Evolutionary conservation across 2,888 invertebrate species (phyloP).

Genomic region (Octodonta nipae): DNA sequence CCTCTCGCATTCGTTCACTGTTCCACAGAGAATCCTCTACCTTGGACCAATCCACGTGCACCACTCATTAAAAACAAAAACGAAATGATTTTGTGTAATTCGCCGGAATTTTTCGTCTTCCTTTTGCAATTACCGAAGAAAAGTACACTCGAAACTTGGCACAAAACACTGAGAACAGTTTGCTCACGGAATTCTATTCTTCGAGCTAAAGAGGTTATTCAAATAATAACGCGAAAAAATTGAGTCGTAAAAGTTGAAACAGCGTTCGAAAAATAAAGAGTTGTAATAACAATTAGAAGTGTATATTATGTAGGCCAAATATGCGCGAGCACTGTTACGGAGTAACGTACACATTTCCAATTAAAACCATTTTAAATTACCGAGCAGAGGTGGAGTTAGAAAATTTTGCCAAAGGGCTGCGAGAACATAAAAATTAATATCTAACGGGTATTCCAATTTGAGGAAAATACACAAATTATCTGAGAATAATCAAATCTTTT

Average conservation of each 20-base stretch:
- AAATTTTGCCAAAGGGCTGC: too few species aligned
- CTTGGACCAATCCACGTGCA: too few species aligned
- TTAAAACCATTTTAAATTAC: slow-evolving; percentile 25
- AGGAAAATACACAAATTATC: too few species aligned
- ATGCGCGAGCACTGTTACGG: slow-evolving; percentile 21
- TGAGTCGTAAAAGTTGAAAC: background rate
- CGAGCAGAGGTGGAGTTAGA: too few species aligned
- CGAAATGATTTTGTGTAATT: too few species aligned
- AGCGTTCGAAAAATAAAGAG: background rate
- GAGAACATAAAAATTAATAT: too few species aligned
- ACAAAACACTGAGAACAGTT: slow-evolving; percentile 13
- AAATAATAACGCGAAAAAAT: background rate
- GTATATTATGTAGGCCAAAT: slow-evolving; percentile 18
- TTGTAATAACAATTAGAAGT: slow-evolving; percentile 13
- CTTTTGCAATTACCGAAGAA: slow-evolving; percentile 7
- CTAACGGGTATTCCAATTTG: too few species aligned
- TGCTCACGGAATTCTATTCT: too few species aligned
- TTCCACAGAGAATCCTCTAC: too few species aligned
- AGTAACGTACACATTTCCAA: slow-evolving; percentile 26
- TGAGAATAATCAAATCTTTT: too few species aligned
- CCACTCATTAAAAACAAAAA: slow-evolving; percentile 1
- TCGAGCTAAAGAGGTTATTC: background rate
- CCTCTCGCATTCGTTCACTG: too few species aligned
- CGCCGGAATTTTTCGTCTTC: slow-evolving; percentile 3
- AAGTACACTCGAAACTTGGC: slow-evolving; percentile 14